Conservation (phyloP, 2,797 vertebrate genomes). For the Cryptoprocta ferox region DNA sequence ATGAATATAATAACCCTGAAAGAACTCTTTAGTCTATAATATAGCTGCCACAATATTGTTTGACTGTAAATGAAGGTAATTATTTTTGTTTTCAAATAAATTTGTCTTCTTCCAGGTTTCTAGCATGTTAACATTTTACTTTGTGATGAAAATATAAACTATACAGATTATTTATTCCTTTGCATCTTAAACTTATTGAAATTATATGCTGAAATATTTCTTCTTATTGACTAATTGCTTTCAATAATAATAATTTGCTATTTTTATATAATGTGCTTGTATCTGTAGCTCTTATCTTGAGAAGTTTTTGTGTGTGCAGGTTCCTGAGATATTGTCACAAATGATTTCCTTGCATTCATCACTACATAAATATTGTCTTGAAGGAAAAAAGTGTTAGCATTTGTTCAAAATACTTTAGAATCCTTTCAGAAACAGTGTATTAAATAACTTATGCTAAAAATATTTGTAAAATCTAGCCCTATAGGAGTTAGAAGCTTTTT, state of each 20-base stretch:
- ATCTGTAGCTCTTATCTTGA: constrained; percentile 83
- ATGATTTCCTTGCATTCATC: constrained; percentile 71
- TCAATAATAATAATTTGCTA: constrained; percentile 57
- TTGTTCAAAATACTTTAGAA: constrained; percentile 63
- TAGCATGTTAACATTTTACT: constrained; percentile 14
- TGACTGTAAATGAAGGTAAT: constrained; percentile 24
- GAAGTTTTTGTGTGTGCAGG: constrained; percentile 83
- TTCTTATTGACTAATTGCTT: constrained; percentile 63
- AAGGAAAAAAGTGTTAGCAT: constrained; percentile 65
- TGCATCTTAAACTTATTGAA: constrained; percentile 23
- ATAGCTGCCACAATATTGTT: neutral
- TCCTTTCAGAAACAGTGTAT: constrained; percentile 50
- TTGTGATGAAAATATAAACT: constrained; percentile 30
- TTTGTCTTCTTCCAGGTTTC: neutral
- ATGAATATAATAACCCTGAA: neutral
- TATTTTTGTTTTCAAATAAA: constrained; percentile 51
- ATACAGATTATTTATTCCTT: constrained; percentile 14
- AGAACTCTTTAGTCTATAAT: neutral
- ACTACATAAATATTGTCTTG: constrained; percentile 56
- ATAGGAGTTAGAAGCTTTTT: neutral
- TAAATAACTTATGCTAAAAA: constrained; percentile 50
- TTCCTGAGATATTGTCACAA: constrained; percentile 83
- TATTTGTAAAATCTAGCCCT: constrained; percentile 37
- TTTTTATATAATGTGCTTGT: constrained; percentile 56
- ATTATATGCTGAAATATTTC: constrained; percentile 32